Percentiles rank a stretch among this genome's conserved stretches.
Evolutionary conservation across 2,797 vertebrate genomes (phyloP).

Genomic region (Cottoperca gobio): DNA sequence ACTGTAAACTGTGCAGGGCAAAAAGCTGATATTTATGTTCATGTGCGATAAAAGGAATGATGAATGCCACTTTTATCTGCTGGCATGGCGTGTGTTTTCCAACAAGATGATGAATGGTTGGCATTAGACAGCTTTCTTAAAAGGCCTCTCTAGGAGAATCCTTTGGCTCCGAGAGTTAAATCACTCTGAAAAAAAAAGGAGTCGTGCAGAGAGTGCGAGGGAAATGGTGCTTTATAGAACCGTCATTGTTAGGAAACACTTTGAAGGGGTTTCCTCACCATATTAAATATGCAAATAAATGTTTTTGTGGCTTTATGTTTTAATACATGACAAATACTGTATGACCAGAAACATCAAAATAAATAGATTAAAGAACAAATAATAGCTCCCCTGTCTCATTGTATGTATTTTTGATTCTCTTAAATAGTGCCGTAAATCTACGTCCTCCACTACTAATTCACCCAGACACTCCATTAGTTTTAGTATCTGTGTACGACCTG

Average conservation of each 20-base stretch:
- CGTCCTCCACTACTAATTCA: neutral
- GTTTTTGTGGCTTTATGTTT: neutral
- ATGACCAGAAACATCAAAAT: neutral
- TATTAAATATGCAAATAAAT: neutral
- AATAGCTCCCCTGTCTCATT: neutral
- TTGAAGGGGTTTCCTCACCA: neutral
- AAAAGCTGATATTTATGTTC: conserved; percentile 71
- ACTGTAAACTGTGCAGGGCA: conserved; percentile 31
- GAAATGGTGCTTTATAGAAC: conserved; percentile 34
- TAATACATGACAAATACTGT: neutral
- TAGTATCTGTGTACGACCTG: neutral
- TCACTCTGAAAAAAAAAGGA: conserved; percentile 48
- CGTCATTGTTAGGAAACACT: neutral
- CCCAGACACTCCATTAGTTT: neutral
- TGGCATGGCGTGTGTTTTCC: conserved; percentile 67
- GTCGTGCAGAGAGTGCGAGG: neutral
- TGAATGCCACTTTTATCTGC: conserved; percentile 73
- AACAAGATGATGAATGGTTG: conserved; percentile 71
- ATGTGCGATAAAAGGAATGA: conserved; percentile 72
- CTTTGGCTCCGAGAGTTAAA: conserved; percentile 54
- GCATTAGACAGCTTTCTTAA: conserved; percentile 76
- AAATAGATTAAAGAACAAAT: neutral
- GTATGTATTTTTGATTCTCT: neutral
- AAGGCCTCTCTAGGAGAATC: conserved; percentile 70
- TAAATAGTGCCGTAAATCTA: neutral